Evolutionary conservation across 2,888 invertebrate species (phyloP).

Genomic region (Leucophenga montana): DNA sequence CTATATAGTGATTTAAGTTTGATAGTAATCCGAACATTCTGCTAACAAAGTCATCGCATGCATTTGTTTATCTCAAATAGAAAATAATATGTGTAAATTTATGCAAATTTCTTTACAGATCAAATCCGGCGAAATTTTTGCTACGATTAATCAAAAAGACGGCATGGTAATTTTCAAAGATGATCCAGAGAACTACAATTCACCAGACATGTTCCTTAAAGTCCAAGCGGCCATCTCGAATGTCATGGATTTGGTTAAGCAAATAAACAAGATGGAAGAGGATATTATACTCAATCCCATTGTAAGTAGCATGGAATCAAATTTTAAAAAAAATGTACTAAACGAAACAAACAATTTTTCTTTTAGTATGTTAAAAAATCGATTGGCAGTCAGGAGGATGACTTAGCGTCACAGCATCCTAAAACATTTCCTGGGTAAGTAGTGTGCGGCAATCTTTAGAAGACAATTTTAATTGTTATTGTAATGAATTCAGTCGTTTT

Average conservation of each 20-base stretch:
- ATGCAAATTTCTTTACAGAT: slow-evolving; percentile 77
- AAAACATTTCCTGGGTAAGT: slow-evolving; percentile 70
- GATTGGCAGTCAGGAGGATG: slow-evolving; percentile 78
- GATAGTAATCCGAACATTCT: no score
- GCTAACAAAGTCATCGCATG: no score
- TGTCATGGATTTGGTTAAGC: slow-evolving; percentile 90
- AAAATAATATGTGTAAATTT: not conserved
- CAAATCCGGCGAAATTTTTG: slow-evolving; percentile 96
- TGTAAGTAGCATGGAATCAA: slow-evolving; percentile 65
- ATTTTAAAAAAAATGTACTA: not conserved
- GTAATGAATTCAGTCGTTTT: slow-evolving; percentile 1
- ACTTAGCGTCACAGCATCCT: slow-evolving; percentile 72
- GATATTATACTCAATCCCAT: slow-evolving; percentile 94
- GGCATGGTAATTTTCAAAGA: slow-evolving; percentile 98
- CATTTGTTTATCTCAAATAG: no score
- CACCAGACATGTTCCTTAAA: slow-evolving; percentile 88
- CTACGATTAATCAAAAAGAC: slow-evolving; percentile 97
- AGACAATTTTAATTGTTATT: not conserved
- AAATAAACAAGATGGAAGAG: slow-evolving; percentile 93
- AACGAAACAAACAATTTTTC: slow-evolving; percentile 24
- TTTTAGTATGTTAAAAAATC: slow-evolving; percentile 78
- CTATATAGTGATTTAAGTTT: no score
- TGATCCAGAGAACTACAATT: slow-evolving; percentile 95
- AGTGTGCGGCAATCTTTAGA: not conserved
- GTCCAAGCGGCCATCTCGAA: slow-evolving; percentile 89